A percentile compares a stretch with the other conserved stretches of the same genome.
These are phyloP conservation scores for Benthosema pterotum DNA, from an alignment of 2,797 vertebrate genomes.

Conservation along the genomic window DNA sequence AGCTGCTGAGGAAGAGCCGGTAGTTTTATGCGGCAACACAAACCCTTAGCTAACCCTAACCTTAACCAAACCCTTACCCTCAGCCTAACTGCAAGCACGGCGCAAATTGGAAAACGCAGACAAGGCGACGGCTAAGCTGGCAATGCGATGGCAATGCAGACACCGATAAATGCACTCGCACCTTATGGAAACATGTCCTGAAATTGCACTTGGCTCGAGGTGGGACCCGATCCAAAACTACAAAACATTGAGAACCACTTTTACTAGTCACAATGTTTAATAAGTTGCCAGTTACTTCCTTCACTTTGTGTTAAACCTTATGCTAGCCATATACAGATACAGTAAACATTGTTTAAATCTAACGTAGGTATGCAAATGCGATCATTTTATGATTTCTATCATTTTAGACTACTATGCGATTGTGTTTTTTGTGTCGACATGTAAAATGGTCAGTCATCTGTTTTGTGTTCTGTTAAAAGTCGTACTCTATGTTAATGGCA, in stretches of 20 bases:
- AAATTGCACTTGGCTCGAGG: no score
- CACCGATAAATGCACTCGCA: no score
- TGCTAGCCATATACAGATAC: slow-evolving; percentile 23
- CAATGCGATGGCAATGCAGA: no score
- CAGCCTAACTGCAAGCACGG: no score
- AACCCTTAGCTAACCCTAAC: no score
- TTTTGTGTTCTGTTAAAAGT: slow-evolving; percentile 47
- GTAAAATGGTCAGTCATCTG: slow-evolving; percentile 26
- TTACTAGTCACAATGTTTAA: slow-evolving; percentile 28
- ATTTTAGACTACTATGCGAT: slow-evolving; percentile 8
- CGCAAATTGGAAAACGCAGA: no score
- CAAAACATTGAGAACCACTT: background rate
- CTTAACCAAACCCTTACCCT: no score
- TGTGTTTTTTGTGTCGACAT: slow-evolving; percentile 29
- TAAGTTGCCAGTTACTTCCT: slow-evolving; percentile 18
- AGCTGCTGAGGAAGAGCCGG: no score
- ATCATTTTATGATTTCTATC: slow-evolving; percentile 23
- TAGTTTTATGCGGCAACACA: no score
- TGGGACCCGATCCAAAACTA: no score
- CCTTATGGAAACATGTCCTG: no score
- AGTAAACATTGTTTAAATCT: slow-evolving; percentile 25
- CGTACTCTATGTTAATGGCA: slow-evolving; percentile 63
- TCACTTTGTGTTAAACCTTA: slow-evolving; percentile 17
- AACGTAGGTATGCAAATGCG: slow-evolving; percentile 27
- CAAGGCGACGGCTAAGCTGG: no score